Conservation (phyloP, 2,888 invertebrate genomes). For the Oxystoma pomonae region DNA sequence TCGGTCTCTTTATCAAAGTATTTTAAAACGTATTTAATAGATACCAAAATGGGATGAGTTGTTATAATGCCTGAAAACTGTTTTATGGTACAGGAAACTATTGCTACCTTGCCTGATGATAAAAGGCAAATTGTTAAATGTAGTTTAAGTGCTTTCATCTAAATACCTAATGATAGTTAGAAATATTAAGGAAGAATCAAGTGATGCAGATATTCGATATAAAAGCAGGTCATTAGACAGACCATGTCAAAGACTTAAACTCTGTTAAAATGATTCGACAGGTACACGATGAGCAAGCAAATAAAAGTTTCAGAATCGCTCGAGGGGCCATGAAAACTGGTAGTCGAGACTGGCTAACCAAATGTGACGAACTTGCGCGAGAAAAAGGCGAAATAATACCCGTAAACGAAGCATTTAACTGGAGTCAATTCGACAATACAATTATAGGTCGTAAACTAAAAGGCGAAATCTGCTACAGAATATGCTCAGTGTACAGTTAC, state of each 20-base stretch:
- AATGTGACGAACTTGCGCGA: conserved; percentile 18
- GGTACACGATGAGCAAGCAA: background rate
- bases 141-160: background rate
- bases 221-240: background rate
- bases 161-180: no score
- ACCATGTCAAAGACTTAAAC: background rate
- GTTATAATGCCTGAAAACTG: background rate
- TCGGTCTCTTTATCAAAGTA: background rate
- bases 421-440: conserved; percentile 45
- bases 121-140: background rate
- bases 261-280: background rate
- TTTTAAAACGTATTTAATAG: background rate
- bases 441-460: conserved; percentile 44
- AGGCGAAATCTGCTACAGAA: conserved; percentile 44
- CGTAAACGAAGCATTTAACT: conserved; percentile 36
- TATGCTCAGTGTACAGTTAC: conserved; percentile 46
- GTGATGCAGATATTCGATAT: background rate
- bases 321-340: background rate
- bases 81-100: background rate
- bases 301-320: background rate
- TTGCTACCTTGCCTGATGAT: background rate
- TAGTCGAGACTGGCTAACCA: background rate
- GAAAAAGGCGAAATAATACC: conserved; percentile 32
- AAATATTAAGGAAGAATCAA: background rate
- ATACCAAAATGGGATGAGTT: background rate